Evolutionary conservation across 2,888 invertebrate species (phyloP).

Genomic region (Pilophorus perplexus): DNA sequence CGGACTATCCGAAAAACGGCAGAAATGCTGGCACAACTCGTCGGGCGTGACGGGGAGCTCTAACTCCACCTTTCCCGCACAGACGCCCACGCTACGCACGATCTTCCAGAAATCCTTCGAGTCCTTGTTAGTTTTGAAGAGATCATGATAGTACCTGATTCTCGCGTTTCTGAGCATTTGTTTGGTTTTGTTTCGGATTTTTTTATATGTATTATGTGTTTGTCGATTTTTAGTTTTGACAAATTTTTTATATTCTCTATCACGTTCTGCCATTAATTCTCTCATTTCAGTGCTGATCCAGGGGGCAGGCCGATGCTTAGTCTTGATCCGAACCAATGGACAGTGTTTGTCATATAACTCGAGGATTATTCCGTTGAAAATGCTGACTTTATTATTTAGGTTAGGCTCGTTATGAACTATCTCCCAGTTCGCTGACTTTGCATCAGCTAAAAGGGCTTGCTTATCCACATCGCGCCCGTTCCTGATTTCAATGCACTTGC

Average conservation of each 20-base stretch:
- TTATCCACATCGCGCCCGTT: no score
- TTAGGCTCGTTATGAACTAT: neutral
- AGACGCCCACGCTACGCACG: no score
- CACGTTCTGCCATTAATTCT: neutral
- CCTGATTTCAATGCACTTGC: no score
- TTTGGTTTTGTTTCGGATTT: neutral
- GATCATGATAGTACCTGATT: neutral
- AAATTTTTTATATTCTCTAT: neutral
- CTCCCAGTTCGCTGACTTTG: neutral
- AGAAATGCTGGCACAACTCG: no score
- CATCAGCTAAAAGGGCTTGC: no score
- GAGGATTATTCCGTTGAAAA: neutral
- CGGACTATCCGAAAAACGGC: no score
- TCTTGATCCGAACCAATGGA: neutral
- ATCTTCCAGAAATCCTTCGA: no score
- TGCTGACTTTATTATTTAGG: neutral
- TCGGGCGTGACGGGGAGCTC: no score
- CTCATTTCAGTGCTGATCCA: slow-evolving; percentile 3
- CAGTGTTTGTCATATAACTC: slow-evolving; percentile 4
- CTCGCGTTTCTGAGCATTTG: slow-evolving; percentile 2
- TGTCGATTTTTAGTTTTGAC: neutral
- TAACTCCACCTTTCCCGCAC: no score
- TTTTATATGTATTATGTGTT: neutral
- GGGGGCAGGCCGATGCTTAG: slow-evolving; percentile 11
- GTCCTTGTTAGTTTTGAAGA: neutral